Conservation (phyloP, 2,113 vertebrate species). For the Bufo gargarizans region DNA sequence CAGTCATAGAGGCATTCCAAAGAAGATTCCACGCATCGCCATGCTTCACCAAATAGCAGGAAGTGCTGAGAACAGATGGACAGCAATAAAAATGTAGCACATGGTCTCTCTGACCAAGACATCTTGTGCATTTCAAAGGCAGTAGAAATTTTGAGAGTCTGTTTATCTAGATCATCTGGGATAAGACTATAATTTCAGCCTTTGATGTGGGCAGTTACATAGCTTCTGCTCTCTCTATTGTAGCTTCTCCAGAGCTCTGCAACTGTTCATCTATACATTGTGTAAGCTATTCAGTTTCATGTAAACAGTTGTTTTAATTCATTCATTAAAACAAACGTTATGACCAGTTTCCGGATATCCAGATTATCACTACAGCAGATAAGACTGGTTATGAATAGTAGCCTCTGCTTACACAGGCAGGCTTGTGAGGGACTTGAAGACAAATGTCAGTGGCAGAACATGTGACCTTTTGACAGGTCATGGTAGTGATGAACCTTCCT, state of each 20-base stretch:
- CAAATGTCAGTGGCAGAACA: not conserved
- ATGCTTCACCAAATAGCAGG: conserved; percentile 52
- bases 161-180: conserved; percentile 49
- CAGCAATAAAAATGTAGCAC: conserved; percentile 49
- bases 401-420: not conserved
- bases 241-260: conserved; percentile 13
- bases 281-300: conserved; percentile 30
- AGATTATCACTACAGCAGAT: not conserved
- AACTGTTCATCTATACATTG: conserved; percentile 38
- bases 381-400: not conserved
- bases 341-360: conserved; percentile 13
- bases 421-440: not conserved
- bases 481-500: not conserved
- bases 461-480: not conserved
- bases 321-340: not conserved
- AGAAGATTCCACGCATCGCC: conserved; percentile 48
- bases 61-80: conserved; percentile 52
- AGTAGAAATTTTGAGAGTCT: conserved; percentile 40
- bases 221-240: conserved; percentile 9
- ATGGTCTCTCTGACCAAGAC: conserved; percentile 39
- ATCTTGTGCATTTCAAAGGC: conserved; percentile 50
- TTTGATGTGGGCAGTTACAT: conserved; percentile 36
- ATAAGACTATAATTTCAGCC: conserved; percentile 54
- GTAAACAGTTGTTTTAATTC: conserved; percentile 35
- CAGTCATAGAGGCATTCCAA: conserved; percentile 32